Percentiles rank a stretch among this genome's conserved stretches.
These are phyloP conservation scores for Dyspetes luteomarginatus DNA, from an alignment of 2,888 invertebrate species.

Conservation along the genomic window DNA sequence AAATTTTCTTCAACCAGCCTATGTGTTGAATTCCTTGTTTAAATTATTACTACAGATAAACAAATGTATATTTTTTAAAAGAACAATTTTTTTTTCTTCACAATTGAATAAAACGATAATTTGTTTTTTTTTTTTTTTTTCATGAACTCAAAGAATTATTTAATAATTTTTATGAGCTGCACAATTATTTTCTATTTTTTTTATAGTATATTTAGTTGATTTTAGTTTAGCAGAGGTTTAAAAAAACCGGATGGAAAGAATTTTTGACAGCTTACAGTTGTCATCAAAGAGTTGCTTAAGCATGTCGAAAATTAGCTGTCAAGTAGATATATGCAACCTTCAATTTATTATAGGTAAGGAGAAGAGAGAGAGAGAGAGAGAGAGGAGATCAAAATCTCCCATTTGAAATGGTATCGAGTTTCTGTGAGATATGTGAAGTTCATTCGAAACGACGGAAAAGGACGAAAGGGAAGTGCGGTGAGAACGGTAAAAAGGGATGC, in stretches of 20 bases:
- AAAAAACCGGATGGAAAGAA: too few species aligned
- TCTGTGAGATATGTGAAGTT: constrained; percentile 34
- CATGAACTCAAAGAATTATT: too few species aligned
- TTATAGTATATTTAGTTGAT: too few species aligned
- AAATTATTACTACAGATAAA: too few species aligned
- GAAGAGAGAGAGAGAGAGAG: background rate
- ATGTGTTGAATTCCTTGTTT: too few species aligned
- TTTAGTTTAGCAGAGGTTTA: too few species aligned
- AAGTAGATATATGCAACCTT: background rate
- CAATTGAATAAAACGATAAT: too few species aligned
- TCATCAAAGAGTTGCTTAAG: background rate
- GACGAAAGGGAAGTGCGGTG: constrained; percentile 15
- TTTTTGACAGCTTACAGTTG: background rate
- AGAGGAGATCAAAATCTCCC: background rate
- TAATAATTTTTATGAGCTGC: too few species aligned
- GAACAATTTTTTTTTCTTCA: too few species aligned
- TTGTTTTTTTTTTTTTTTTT: too few species aligned
- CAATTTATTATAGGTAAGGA: constrained; percentile 12
- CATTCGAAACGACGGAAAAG: constrained; percentile 30
- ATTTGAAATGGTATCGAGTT: constrained; percentile 33
- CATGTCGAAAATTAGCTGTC: background rate
- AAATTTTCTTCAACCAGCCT: background rate
- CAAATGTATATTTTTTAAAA: too few species aligned
- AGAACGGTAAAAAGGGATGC: constrained; percentile 46
- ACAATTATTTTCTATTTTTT: too few species aligned